These are phyloP conservation scores for Helicoverpa assulta DNA, from an alignment of 2,888 invertebrate genomes.

Conservation along the genomic window DNA sequence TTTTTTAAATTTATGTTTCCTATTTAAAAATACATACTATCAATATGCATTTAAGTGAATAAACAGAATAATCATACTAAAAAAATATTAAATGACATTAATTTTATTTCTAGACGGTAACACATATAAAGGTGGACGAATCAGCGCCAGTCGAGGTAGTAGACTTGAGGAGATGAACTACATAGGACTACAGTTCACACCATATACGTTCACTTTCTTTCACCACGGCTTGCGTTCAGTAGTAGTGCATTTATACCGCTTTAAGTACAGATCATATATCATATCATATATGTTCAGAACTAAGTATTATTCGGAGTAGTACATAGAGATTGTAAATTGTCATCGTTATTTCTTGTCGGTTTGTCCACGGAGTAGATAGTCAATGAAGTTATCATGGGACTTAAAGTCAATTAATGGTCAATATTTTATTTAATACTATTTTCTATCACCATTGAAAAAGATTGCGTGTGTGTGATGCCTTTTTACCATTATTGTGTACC, in stretches of 20 bases:
- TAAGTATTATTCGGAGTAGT: conserved; percentile 51
- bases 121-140: conserved; percentile 92
- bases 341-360: conserved; percentile 6
- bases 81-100: too few species aligned
- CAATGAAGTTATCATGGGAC: conserved; percentile 26
- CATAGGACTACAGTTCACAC: neutral
- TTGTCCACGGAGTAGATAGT: conserved; percentile 13
- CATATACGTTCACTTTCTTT: conserved; percentile 17
- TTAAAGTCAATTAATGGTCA: too few species aligned
- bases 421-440: too few species aligned
- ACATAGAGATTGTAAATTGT: conserved; percentile 31
- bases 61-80: too few species aligned
- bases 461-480: too few species aligned
- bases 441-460: too few species aligned
- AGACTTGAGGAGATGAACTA: conserved; percentile 92
- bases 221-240: conserved; percentile 56
- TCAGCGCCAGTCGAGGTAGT: conserved; percentile 92
- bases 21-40: too few species aligned
- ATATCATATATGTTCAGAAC: conserved; percentile 34
- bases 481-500: too few species aligned
- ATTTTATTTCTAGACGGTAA: conserved; percentile 91
- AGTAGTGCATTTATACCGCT: conserved; percentile 58
- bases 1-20: too few species aligned
- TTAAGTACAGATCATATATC: conserved; percentile 39
- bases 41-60: too few species aligned